Evolutionary conservation across 2,888 invertebrate genomes (phyloP).

Genomic region (Calameuta pallipes): DNA sequence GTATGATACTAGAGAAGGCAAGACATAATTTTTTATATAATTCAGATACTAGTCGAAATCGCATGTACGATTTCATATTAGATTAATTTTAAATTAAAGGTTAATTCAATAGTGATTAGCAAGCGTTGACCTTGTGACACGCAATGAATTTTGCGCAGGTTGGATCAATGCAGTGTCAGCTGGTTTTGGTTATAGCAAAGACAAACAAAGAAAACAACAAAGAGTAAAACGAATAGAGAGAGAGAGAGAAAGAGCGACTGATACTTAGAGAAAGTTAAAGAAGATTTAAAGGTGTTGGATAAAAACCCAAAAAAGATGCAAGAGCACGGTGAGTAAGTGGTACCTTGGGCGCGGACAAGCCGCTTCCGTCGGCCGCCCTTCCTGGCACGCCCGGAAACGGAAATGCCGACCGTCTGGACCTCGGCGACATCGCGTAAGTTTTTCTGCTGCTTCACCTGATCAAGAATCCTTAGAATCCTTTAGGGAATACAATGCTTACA

Average conservation of each 20-base stretch:
- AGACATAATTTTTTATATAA: too few species aligned
- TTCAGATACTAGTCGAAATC: background rate
- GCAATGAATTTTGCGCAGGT: background rate
- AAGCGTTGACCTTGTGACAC: background rate
- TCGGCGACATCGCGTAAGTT: slow-evolving; percentile 44
- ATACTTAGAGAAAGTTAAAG: background rate
- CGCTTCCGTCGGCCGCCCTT: slow-evolving; percentile 45
- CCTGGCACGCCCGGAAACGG: slow-evolving; percentile 44
- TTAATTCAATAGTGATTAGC: background rate
- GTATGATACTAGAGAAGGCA: too few species aligned
- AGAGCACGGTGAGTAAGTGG: slow-evolving; percentile 30
- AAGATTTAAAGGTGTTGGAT: slow-evolving; percentile 8
- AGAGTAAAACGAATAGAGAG: background rate
- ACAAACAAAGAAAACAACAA: slow-evolving; percentile 7
- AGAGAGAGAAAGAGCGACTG: background rate
- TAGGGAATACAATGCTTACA: background rate
- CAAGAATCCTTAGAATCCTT: slow-evolving; percentile 10
- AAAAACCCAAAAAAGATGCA: slow-evolving; percentile 7
- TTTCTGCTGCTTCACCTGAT: slow-evolving; percentile 61
- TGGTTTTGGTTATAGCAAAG: background rate
- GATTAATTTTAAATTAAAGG: background rate
- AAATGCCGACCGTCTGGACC: slow-evolving; percentile 41
- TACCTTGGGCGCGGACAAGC: slow-evolving; percentile 55
- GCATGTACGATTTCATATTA: background rate
- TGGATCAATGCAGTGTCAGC: background rate